A percentile compares a stretch with the other conserved stretches of the same genome.
phyloP scores from a whole-genome alignment of 1,140 invertebrate species.

The Spodoptera frugiperda region DNA sequence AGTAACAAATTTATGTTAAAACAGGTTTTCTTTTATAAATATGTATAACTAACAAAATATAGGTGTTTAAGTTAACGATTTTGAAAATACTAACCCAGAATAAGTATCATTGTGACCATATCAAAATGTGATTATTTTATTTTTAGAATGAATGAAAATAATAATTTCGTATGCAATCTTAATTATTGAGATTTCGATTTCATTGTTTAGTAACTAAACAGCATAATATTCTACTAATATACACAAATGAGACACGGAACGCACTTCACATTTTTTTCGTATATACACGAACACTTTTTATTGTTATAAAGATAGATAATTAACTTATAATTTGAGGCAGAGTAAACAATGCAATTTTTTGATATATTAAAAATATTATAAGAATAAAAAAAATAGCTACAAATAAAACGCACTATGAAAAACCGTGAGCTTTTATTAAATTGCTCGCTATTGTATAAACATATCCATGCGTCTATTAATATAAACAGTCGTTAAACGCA shows the following conservation, averaged over 20 bases:
- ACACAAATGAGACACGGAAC: constrained; percentile 8
- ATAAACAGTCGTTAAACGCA: background rate
- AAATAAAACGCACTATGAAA: background rate
- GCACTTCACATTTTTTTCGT: constrained; percentile 2
- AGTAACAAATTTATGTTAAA: constrained; percentile 41
- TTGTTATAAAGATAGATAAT: constrained; percentile 7
- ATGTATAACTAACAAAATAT: too few species aligned
- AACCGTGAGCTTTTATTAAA: constrained; percentile 12
- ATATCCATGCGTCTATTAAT: constrained; percentile 16
- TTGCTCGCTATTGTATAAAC: constrained; percentile 11
- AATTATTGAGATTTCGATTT: background rate
- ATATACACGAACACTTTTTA: constrained; percentile 20
- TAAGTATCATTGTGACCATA: constrained; percentile 38
- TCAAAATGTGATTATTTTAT: constrained; percentile 33
- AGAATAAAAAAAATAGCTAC: background rate
- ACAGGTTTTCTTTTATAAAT: background rate
- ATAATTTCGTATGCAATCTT: constrained; percentile 15
- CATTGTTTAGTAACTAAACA: constrained; percentile 4
- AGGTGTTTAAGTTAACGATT: too few species aligned
- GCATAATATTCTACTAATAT: constrained; percentile 22
- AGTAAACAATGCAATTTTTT: background rate
- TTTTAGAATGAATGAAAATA: constrained; percentile 26
- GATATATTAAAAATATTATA: background rate
- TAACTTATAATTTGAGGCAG: background rate
- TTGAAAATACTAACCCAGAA: constrained; percentile 11